phyloP scores from a whole-genome alignment of 2,888 invertebrate species.

The Polyommatus iphigenia region DNA sequence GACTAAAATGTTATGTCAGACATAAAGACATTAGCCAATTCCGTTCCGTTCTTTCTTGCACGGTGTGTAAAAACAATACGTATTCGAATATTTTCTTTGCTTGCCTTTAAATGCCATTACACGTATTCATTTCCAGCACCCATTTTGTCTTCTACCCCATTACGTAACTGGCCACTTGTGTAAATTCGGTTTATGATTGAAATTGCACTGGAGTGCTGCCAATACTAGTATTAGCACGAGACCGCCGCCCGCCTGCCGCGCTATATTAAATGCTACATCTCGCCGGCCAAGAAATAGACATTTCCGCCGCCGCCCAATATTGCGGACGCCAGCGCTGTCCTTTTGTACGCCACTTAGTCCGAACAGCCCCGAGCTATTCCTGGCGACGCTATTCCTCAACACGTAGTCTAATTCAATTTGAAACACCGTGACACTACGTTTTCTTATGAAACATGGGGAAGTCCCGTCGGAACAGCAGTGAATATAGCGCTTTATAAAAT shows the following conservation, averaged over 20 bases:
- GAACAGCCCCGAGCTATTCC: not conserved
- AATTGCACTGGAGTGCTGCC: slow-evolving; percentile 6
- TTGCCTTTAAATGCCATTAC: no score
- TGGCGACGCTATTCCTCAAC: no score
- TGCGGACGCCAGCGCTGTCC: not conserved
- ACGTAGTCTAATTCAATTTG: no score
- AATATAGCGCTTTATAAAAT: not conserved
- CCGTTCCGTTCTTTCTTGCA: not conserved
- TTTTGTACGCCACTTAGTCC: not conserved
- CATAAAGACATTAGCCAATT: not conserved
- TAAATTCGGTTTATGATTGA: slow-evolving; percentile 8
- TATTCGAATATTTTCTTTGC: no score
- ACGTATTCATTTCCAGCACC: not conserved
- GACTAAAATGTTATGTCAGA: not conserved
- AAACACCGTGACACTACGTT: not conserved
- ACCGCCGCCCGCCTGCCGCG: not conserved
- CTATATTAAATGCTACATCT: not conserved
- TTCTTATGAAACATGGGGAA: not conserved
- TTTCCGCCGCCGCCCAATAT: not conserved
- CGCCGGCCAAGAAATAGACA: not conserved
- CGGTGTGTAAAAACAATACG: no score
- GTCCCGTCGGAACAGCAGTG: not conserved
- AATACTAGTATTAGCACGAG: not conserved
- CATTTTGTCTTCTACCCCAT: not conserved
- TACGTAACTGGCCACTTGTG: not conserved